These are phyloP conservation scores for Sipha flava DNA, from an alignment of 1,140 invertebrate genomes.

Conservation along the genomic window DNA sequence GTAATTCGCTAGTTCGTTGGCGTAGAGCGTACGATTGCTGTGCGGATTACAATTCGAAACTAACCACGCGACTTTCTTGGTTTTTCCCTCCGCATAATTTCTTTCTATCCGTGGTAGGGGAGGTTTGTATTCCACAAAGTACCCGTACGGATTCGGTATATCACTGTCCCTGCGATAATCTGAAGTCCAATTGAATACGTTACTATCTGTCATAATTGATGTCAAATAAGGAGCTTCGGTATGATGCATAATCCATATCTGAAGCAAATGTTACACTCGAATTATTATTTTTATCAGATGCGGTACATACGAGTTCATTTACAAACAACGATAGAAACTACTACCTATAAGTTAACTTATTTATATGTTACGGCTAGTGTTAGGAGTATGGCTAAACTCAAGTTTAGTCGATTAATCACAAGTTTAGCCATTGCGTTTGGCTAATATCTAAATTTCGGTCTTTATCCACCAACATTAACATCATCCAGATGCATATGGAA, in stretches of 20 bases:
- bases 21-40: constrained; percentile 79
- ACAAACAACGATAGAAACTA: neutral
- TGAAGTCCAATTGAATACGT: constrained; percentile 90
- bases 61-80: constrained; percentile 92
- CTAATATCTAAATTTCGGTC: no score
- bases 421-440: no score
- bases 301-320: no score
- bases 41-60: constrained; percentile 89
- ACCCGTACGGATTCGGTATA: constrained; percentile 90
- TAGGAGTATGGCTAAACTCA: no score
- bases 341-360: no score
- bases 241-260: constrained; percentile 85
- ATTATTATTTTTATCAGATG: neutral
- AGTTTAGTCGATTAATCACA: no score
- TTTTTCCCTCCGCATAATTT: constrained; percentile 82
- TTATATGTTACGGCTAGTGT: no score
- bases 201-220: constrained; percentile 66
- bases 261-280: constrained; percentile 38
- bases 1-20: constrained; percentile 72
- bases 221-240: constrained; percentile 89
- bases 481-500: no score
- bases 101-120: constrained; percentile 55
- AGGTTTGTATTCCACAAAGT: constrained; percentile 79
- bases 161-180: constrained; percentile 89
- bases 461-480: no score